phyloP scores from a whole-genome alignment of 2,888 invertebrate species.

The Melanchra persicariae region DNA sequence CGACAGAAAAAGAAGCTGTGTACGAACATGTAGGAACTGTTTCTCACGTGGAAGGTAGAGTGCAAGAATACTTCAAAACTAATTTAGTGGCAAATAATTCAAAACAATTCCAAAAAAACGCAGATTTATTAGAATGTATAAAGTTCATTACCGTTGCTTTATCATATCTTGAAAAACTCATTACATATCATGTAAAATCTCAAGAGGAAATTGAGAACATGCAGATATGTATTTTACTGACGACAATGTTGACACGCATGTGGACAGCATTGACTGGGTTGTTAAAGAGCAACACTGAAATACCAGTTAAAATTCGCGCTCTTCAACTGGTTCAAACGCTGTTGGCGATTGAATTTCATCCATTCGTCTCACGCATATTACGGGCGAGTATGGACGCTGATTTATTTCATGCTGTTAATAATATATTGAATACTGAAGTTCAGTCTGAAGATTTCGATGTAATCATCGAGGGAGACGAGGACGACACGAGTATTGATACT shows the following conservation, averaged over 20 bases:
- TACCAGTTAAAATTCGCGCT: slow-evolving; percentile 73
- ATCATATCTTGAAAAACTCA: slow-evolving; percentile 74
- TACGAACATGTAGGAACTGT: slow-evolving; percentile 69
- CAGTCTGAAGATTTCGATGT: slow-evolving; percentile 74
- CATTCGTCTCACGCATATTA: slow-evolving; percentile 69
- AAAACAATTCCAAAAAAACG: slow-evolving; percentile 59
- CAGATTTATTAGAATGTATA: slow-evolving; percentile 68
- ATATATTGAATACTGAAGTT: slow-evolving; percentile 75
- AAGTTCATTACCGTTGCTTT: slow-evolving; percentile 72
- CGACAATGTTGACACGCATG: slow-evolving; percentile 70
- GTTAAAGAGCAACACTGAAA: slow-evolving; percentile 72
- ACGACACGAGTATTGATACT: slow-evolving; percentile 74
- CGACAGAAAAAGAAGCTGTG: slow-evolving; percentile 27
- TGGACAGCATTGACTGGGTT: slow-evolving; percentile 69
- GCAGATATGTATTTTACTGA: slow-evolving; percentile 68
- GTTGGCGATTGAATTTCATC: slow-evolving; percentile 73
- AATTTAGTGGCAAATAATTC: slow-evolving; percentile 31
- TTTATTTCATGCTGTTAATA: slow-evolving; percentile 80
- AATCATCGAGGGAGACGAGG: slow-evolving; percentile 77
- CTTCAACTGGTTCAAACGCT: slow-evolving; percentile 74
- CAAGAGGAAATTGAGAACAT: slow-evolving; percentile 66
- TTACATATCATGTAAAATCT: slow-evolving; percentile 72
- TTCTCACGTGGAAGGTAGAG: slow-evolving; percentile 66
- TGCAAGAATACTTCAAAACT: slow-evolving; percentile 64
- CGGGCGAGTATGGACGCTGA: slow-evolving; percentile 75